Evolutionary conservation across 2,888 invertebrate species (phyloP).

Genomic region (Palloptera scutellata): DNA sequence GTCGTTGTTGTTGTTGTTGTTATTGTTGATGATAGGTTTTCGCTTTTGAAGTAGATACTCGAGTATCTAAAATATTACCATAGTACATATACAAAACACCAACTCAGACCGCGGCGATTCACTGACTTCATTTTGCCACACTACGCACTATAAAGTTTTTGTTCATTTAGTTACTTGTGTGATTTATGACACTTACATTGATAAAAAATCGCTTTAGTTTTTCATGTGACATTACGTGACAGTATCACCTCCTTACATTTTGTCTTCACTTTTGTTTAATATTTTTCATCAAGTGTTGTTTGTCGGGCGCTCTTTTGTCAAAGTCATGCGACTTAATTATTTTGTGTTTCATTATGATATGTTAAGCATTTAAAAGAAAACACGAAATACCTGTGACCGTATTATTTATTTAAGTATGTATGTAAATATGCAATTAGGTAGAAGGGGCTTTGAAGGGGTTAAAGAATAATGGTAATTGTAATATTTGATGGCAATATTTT

Average conservation of each 20-base stretch:
- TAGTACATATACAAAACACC: too few relatives aligned
- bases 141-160: neutral
- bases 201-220: neutral
- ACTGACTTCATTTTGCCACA: neutral
- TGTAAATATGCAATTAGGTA: too few relatives aligned
- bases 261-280: neutral
- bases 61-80: too few relatives aligned
- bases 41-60: too few relatives aligned
- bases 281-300: neutral
- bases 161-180: neutral
- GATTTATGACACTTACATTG: neutral
- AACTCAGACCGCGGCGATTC: neutral
- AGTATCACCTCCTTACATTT: neutral
- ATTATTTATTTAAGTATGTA: too few relatives aligned
- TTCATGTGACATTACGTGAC: conserved; percentile 3
- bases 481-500: too few relatives aligned
- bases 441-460: too few relatives aligned
- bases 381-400: too few relatives aligned
- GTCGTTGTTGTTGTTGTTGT: too few relatives aligned
- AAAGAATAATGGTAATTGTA: too few relatives aligned
- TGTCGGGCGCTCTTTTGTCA: neutral
- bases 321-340: neutral
- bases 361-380: too few relatives aligned
- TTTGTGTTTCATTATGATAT: neutral
- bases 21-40: too few relatives aligned